A percentile compares a stretch with the other conserved stretches of the same genome.
Conservation (phyloP, 2,113 vertebrate genomes). For the Osmerus mordax region DNA sequence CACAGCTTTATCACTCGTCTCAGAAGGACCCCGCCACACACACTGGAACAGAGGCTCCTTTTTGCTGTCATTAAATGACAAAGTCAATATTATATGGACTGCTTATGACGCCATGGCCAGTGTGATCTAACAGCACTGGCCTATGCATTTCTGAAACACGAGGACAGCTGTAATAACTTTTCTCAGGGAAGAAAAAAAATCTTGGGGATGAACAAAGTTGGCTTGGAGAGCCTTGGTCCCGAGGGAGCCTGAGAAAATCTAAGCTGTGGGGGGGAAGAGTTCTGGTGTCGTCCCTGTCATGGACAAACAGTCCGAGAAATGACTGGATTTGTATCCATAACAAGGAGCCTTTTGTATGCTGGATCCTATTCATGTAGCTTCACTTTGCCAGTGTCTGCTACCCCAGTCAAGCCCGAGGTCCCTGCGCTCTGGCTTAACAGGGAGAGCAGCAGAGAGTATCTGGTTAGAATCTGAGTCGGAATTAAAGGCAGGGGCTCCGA, state of each 20-base stretch:
- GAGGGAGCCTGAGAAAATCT: slow-evolving; percentile 30
- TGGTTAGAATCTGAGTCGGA: background rate
- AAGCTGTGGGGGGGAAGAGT: background rate
- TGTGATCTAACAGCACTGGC: slow-evolving; percentile 29
- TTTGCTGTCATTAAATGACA: slow-evolving; percentile 1
- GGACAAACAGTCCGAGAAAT: slow-evolving; percentile 38
- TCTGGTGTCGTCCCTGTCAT: slow-evolving; percentile 11
- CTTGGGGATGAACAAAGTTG: slow-evolving; percentile 58
- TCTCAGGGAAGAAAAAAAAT: slow-evolving; percentile 20
- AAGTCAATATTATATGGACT: slow-evolving; percentile 33
- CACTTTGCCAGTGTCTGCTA: slow-evolving; percentile 8
- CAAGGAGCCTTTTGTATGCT: slow-evolving; percentile 39
- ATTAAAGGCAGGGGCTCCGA: background rate
- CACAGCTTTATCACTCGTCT: no score
- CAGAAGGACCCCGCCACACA: no score
- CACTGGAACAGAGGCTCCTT: no score
- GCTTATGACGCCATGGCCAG: background rate
- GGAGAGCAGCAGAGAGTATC: no score
- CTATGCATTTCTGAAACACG: slow-evolving; percentile 53
- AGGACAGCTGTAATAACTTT: slow-evolving; percentile 62
- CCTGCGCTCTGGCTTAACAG: no score
- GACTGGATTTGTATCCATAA: slow-evolving; percentile 27
- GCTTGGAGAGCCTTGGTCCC: slow-evolving; percentile 59
- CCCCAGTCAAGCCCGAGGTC: background rate
- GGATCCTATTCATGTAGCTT: slow-evolving; percentile 24